These are phyloP conservation scores for Alectura lathami DNA, from an alignment of 2,113 vertebrate species.

Conservation along the genomic window DNA sequence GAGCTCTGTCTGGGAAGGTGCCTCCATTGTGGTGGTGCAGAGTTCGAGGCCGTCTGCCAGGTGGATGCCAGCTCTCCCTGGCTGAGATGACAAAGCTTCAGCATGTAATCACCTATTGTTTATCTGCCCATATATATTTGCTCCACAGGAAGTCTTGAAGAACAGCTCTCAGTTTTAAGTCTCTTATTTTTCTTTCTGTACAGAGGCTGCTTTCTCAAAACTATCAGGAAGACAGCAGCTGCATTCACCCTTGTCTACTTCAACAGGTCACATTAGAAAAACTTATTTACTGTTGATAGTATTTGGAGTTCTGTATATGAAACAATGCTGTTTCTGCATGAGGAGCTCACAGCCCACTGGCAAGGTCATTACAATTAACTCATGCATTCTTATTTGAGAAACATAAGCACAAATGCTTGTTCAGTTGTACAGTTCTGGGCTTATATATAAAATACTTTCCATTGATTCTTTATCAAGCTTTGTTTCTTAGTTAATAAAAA, in stretches of 20 bases:
- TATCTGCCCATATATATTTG: not conserved
- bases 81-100: too few relatives aligned
- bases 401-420: not conserved
- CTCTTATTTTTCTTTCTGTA: not conserved
- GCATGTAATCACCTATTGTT: not conserved
- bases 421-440: not conserved
- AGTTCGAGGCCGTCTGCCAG: too few relatives aligned
- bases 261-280: not conserved
- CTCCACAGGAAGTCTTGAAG: not conserved
- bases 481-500: not conserved
- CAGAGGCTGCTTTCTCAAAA: not conserved
- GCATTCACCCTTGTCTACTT: not conserved
- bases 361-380: constrained; percentile 48
- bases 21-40: too few relatives aligned
- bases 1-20: too few relatives aligned
- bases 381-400: not conserved
- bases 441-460: not conserved
- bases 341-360: constrained; percentile 26
- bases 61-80: too few relatives aligned
- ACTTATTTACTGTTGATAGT: constrained; percentile 21
- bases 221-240: not conserved
- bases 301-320: not conserved
- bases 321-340: constrained; percentile 26
- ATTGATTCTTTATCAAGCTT: not conserved
- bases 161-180: not conserved